Evolutionary conservation across 2,888 invertebrate genomes (phyloP), one percentile per base, ranked within the genome.

Genomic region (Sphaeridia pumilis): DNA sequence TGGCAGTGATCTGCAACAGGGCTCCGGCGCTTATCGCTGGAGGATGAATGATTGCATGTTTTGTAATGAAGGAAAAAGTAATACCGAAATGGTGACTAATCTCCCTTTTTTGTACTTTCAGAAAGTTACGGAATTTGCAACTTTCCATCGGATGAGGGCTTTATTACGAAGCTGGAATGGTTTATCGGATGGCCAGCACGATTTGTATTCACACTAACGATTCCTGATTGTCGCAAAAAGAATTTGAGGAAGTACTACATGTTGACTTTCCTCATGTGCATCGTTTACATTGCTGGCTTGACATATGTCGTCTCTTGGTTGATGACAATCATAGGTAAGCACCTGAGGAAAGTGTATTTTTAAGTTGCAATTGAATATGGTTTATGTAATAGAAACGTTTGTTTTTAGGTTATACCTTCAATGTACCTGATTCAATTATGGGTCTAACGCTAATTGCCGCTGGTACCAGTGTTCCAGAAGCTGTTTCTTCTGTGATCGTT

Each of bases 361-460:
- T n/a, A n/a, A n/a, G n/a, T n/a, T n/a, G n/a, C n/a, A n/a, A n/a
- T n/a, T n/a, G n/a, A n/a, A n/a, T n/a, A n/a, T n/a, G n/a, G n/a
- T n/a, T n/a, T n/a, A n/a, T n/a, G 7, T 31, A 5, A 38, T 38
- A n/a, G 10, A 7, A 38, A 7, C 38, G 5, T 38, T 7, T 12
- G 12, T 67, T 77, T 73, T 63, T 70, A 84, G 89, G 90, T 54
- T 86, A 87, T 66, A 90, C 92, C 1, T 70, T 90, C 49, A 83
- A 83, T 72, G 88, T 92, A 67, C 90, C 92, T 1, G 92, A 92
- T 70, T 87, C 88, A 1, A 89, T 92, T 2, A 90, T 92, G 88
- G 92, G 92, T 2, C 84, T 93, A 36, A 92, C 90, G n/a, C 90
- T 92, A 69, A 75, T 92, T 52, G 92, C 92, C 4, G 90, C 90